Evolutionary conservation across 1,140 invertebrate genomes (phyloP).

Genomic region (Drosophila repleta): DNA sequence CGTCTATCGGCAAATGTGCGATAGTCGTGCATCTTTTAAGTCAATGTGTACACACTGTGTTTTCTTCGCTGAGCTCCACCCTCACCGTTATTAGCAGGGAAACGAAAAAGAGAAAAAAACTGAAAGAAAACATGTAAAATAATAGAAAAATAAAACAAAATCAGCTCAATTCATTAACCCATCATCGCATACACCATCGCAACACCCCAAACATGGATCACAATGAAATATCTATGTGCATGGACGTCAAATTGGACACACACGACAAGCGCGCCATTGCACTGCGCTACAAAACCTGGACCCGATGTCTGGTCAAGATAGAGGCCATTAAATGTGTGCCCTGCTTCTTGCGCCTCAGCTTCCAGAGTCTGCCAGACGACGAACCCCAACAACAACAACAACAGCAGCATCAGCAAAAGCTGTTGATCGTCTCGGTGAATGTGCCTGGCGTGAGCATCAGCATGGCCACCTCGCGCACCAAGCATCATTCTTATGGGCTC

Average conservation of each 20-base stretch:
- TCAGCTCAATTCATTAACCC: constrained; percentile 58
- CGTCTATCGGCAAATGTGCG: background rate
- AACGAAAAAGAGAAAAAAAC: constrained; percentile 28
- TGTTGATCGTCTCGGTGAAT: constrained; percentile 71
- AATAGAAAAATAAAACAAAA: constrained; percentile 9
- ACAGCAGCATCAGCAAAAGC: constrained; percentile 29
- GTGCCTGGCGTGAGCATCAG: constrained; percentile 75
- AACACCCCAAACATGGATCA: constrained; percentile 61
- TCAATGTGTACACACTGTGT: constrained; percentile 10
- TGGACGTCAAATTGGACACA: constrained; percentile 82
- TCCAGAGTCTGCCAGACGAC: constrained; percentile 41
- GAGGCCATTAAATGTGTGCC: constrained; percentile 83
- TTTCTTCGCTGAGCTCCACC: constrained; percentile 34
- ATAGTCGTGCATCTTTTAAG: background rate
- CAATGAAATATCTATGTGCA: constrained; percentile 80
- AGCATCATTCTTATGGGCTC: constrained; percentile 74
- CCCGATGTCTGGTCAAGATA: constrained; percentile 78
- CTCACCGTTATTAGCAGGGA: constrained; percentile 34
- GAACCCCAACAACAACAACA: constrained; percentile 16
- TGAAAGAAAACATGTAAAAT: constrained; percentile 44
- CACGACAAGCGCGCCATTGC: constrained; percentile 77
- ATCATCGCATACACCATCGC: constrained; percentile 27
- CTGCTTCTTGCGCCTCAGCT: constrained; percentile 75
- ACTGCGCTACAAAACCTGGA: constrained; percentile 74
- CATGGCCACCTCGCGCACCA: constrained; percentile 76